Evolutionary conservation across 2,113 vertebrate species (phyloP), one percentile per base, ranked within the genome.

Genomic region (Peromyscus californicus): DNA sequence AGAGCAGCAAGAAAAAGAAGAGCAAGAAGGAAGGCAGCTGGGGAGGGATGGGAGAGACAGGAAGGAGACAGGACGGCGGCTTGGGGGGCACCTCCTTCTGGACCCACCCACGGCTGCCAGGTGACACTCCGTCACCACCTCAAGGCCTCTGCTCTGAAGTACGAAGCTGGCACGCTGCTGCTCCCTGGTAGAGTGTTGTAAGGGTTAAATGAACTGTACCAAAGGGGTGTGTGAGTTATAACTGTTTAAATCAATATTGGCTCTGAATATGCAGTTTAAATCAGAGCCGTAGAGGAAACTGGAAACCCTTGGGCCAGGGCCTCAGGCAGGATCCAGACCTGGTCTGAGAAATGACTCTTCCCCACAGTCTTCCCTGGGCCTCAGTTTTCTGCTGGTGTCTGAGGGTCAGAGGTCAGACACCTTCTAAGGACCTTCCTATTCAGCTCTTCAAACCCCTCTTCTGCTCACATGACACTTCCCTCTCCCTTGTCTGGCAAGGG

Each of bases 241-340:
- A 51, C 85, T 91, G 70, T 63, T 57, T 63, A 83, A 83, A 67
- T 63, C 42, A 51, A 63, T 51, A 51, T 10, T 67, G 51, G 59
- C 59, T 96, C 89, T 82, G 70, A 93, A 91, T 95, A 86, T 42
- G 61, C 59, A 31, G 86, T 89, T n/a, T 61, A 80, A 65, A 21
- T 57, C 92, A 84, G 31, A 61, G 48, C 67, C 67, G 36, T 31
- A 61, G 26, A 61, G 16, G 54, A 1, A 84, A 84, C 80, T 84
- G n/a, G 82, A 84, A 84, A 42, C n/a, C 80, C 39, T 19, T 54
- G 39, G 90, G 87, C 76, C 78, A 3, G 26, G 54, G 16, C 17
- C 26, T 61, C 16, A 31, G 83, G 36, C 9, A 89, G n/a, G 16
- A 75, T 36, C 42, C 63, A 63, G 63, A 7, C 19, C 67, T 61